phyloP scores from a whole-genome alignment of 1,140 invertebrate species.

The Drosophila parabipectinata region DNA sequence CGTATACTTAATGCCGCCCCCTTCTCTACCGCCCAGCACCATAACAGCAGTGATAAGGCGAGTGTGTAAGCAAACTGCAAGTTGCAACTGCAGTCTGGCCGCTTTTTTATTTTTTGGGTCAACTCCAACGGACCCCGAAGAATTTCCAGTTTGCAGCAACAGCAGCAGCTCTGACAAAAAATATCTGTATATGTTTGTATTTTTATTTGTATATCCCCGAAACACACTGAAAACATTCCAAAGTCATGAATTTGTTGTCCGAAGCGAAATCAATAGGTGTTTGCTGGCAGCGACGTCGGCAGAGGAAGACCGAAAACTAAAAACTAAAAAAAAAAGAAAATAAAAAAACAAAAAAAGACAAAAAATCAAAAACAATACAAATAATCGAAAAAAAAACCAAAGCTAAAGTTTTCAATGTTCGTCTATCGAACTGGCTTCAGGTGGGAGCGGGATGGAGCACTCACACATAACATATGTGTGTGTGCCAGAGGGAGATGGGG shows the following conservation, averaged over 20 bases:
- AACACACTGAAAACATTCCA: constrained; percentile 5
- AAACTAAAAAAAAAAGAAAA: constrained; percentile 1
- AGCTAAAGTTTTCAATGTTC: constrained; percentile 38
- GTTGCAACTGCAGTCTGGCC: constrained; percentile 24
- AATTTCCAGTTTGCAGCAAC: constrained; percentile 71
- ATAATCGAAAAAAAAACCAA: background rate
- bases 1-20: constrained; percentile 29
- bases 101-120: constrained; percentile 68
- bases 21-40: no score
- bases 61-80: background rate
- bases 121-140: constrained; percentile 53
- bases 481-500: background rate
- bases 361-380: background rate
- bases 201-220: background rate
- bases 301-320: constrained; percentile 1
- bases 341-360: background rate
- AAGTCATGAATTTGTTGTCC: background rate
- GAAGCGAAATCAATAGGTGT: constrained; percentile 1
- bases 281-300: background rate
- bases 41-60: background rate
- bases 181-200: background rate
- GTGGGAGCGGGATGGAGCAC: constrained; percentile 8
- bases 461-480: background rate
- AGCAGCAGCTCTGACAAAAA: background rate
- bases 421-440: constrained; percentile 14